These are phyloP conservation scores for Chlorodrepanis virens DNA, from an alignment of 2,113 vertebrate genomes.

Conservation along the genomic window DNA sequence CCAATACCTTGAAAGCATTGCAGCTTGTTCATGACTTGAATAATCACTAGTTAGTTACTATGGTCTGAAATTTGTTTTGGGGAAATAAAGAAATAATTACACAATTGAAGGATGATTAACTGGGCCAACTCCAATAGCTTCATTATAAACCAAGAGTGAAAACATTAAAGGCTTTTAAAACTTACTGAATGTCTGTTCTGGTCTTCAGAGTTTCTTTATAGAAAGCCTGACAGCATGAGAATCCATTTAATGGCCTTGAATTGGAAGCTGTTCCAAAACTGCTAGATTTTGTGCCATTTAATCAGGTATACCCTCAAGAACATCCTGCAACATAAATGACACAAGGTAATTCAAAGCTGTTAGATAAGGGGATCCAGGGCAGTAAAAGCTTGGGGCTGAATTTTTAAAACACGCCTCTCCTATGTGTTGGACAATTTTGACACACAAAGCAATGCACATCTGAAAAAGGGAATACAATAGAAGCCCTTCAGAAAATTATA, in stretches of 20 bases:
- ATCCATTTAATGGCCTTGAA: constrained; percentile 5
- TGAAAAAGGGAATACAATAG: background rate
- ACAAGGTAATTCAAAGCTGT: constrained; percentile 15
- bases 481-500: background rate
- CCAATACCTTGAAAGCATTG: background rate
- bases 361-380: background rate
- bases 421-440: background rate
- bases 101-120: background rate
- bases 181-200: background rate
- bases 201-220: background rate
- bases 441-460: background rate
- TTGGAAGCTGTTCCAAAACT: background rate
- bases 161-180: background rate
- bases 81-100: background rate
- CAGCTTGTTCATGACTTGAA: background rate
- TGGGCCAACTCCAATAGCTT: background rate
- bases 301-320: constrained; percentile 11
- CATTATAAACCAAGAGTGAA: background rate
- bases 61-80: background rate
- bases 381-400: background rate
- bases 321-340: background rate
- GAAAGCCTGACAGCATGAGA: background rate
- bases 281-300: background rate
- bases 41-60: background rate
- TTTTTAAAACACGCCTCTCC: background rate